Percentiles rank a stretch among this genome's conserved stretches.
phyloP scores from a whole-genome alignment of 1,140 invertebrate species.

The Drosophila miranda region DNA sequence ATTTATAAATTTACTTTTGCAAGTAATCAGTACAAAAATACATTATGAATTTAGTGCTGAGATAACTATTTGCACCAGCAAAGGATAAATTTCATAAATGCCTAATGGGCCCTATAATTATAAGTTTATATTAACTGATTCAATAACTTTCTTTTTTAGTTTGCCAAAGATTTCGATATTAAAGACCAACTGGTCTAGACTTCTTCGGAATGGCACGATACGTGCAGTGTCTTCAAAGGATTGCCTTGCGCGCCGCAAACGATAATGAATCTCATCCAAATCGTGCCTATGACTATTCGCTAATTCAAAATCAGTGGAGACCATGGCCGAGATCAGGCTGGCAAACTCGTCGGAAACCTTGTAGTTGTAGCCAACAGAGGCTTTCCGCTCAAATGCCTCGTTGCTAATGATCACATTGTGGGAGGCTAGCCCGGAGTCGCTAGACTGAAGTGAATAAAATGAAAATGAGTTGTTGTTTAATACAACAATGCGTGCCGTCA shows the following conservation, averaged over 20 bases:
- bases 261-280: slow-evolving; percentile 4
- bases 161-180: slow-evolving; percentile 9
- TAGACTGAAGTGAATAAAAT: not conserved
- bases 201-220: slow-evolving; percentile 9
- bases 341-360: slow-evolving; percentile 6
- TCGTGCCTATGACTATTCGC: slow-evolving; percentile 8
- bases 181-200: not conserved
- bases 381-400: not conserved
- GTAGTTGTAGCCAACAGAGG: not conserved
- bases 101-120: not conserved
- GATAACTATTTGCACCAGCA: too few species aligned
- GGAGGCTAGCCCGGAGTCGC: not conserved
- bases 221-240: slow-evolving; percentile 25
- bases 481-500: not conserved
- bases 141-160: slow-evolving; percentile 13
- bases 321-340: slow-evolving; percentile 16
- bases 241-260: slow-evolving; percentile 29
- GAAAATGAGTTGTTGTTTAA: not conserved
- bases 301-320: slow-evolving; percentile 30
- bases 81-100: too few species aligned
- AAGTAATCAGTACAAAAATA: too few species aligned
- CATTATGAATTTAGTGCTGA: too few species aligned
- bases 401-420: slow-evolving; percentile 27
- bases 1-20: too few species aligned
- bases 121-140: not conserved